Percentiles rank a stretch among this genome's conserved stretches.
These are phyloP conservation scores for Harmothoe impar DNA, from an alignment of 2,888 invertebrate genomes.

Conservation along the genomic window DNA sequence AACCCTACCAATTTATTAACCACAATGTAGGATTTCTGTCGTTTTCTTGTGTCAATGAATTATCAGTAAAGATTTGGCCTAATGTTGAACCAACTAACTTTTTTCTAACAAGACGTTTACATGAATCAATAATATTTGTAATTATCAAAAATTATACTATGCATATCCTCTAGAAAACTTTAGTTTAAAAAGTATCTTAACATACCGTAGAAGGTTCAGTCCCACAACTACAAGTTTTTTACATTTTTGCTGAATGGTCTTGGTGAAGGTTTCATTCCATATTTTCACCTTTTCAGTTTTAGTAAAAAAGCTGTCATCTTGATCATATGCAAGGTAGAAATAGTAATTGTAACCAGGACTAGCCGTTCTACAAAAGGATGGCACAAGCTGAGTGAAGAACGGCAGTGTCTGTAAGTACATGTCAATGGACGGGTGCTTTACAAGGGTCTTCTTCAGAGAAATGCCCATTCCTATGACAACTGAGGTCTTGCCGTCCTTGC, in stretches of 20 bases:
- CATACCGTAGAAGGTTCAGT: constrained; percentile 66
- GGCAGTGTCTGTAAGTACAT: neutral
- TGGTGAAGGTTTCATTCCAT: constrained; percentile 59
- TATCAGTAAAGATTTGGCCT: no score
- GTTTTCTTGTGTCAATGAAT: no score
- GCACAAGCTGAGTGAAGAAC: neutral
- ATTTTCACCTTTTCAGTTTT: neutral
- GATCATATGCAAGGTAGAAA: constrained; percentile 70
- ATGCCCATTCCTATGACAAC: constrained; percentile 14
- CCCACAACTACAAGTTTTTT: neutral
- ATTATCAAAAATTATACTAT: no score
- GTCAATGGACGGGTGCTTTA: neutral
- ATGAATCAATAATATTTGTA: no score
- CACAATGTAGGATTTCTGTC: no score
- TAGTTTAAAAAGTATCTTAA: no score
- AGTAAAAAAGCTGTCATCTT: constrained; percentile 66
- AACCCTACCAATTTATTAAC: no score
- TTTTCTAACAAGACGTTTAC: no score
- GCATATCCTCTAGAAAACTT: no score
- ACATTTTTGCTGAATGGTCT: constrained; percentile 49
- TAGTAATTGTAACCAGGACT: constrained; percentile 62
- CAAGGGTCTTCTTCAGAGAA: neutral
- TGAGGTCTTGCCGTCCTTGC: neutral
- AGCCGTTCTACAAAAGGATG: constrained; percentile 4
- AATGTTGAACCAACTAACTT: no score